Evolutionary conservation across 2,888 invertebrate genomes (phyloP).

Genomic region (Andrena dorsata): DNA sequence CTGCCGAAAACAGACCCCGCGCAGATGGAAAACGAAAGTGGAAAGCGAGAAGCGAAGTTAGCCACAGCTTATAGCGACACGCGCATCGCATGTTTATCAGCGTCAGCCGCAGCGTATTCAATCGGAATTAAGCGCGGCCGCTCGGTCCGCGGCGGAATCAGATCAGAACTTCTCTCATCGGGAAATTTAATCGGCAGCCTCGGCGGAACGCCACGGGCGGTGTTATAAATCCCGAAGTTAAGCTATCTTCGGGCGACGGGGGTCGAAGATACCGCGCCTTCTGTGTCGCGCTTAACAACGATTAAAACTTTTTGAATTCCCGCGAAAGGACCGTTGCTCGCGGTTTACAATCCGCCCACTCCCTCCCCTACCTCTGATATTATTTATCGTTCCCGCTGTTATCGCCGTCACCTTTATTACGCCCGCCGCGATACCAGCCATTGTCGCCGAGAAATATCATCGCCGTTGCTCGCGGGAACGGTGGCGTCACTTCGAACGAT

Average conservation of each 20-base stretch:
- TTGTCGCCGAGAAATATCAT: slow-evolving; percentile 16
- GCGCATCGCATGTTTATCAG: slow-evolving; percentile 25
- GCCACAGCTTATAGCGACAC: background rate
- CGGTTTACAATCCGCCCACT: slow-evolving; percentile 9
- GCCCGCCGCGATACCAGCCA: slow-evolving; percentile 14
- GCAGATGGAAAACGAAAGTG: background rate
- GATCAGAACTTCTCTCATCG: slow-evolving; percentile 38
- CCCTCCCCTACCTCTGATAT: slow-evolving; percentile 2
- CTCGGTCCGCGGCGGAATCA: slow-evolving; percentile 17
- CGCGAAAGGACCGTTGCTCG: background rate
- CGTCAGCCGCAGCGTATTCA: background rate
- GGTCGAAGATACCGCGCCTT: slow-evolving; percentile 12
- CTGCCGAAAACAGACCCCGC: too few relatives aligned
- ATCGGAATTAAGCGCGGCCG: slow-evolving; percentile 45
- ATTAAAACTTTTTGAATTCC: slow-evolving; percentile 19
- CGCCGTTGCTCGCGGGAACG: background rate
- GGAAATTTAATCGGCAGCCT: slow-evolving; percentile 38
- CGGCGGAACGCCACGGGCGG: slow-evolving; percentile 21
- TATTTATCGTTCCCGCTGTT: slow-evolving; percentile 31
- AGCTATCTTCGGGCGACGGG: slow-evolving; percentile 26
- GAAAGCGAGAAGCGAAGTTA: background rate
- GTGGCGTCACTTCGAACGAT: slow-evolving; percentile 18
- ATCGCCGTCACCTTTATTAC: slow-evolving; percentile 22
- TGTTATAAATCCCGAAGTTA: slow-evolving; percentile 47
- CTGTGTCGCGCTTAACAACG: slow-evolving; percentile 7